phyloP scores from a whole-genome alignment of 2,797 vertebrate species.

The Benthosema pterotum region DNA sequence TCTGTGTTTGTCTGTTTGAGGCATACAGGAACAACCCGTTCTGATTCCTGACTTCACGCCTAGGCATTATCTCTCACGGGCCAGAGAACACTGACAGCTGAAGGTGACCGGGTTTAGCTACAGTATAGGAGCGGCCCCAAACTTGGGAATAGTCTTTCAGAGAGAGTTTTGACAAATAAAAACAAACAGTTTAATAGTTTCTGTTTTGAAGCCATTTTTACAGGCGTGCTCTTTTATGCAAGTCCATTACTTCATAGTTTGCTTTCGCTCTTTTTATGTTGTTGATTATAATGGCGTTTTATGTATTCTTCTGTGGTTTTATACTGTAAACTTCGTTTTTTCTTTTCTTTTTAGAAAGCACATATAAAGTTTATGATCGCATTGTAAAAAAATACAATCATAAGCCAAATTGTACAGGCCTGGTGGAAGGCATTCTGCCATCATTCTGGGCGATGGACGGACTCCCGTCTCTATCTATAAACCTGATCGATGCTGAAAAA shows the following conservation, averaged over 20 bases:
- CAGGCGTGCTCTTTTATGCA: conserved; percentile 33
- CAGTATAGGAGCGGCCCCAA: too few relatives aligned
- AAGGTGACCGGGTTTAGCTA: too few relatives aligned
- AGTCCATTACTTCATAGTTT: conserved; percentile 30
- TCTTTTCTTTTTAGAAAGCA: conserved; percentile 45
- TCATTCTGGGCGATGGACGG: not conserved
- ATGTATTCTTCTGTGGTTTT: conserved; percentile 32
- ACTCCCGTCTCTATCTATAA: too few relatives aligned
- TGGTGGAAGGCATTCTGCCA: conserved; percentile 29
- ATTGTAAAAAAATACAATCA: conserved; percentile 54
- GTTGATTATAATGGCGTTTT: conserved; percentile 46
- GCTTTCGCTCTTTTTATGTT: conserved; percentile 40
- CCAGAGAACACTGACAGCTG: not conserved
- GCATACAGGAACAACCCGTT: not conserved
- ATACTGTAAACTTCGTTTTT: conserved; percentile 62
- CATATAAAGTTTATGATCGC: conserved; percentile 58
- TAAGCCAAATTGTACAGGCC: conserved; percentile 13
- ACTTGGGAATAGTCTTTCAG: conserved; percentile 8
- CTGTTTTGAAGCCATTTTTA: conserved; percentile 41
- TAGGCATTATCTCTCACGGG: not conserved
- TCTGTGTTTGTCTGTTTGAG: too few relatives aligned
- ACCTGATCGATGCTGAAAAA: too few relatives aligned
- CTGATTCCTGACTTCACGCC: not conserved
- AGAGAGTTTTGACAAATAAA: conserved; percentile 10
- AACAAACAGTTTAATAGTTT: conserved; percentile 30